Percentiles rank a stretch among this genome's conserved stretches.
These are phyloP conservation scores for Pyrochroa serraticornis DNA, from an alignment of 2,888 invertebrate species.

Conservation along the genomic window DNA sequence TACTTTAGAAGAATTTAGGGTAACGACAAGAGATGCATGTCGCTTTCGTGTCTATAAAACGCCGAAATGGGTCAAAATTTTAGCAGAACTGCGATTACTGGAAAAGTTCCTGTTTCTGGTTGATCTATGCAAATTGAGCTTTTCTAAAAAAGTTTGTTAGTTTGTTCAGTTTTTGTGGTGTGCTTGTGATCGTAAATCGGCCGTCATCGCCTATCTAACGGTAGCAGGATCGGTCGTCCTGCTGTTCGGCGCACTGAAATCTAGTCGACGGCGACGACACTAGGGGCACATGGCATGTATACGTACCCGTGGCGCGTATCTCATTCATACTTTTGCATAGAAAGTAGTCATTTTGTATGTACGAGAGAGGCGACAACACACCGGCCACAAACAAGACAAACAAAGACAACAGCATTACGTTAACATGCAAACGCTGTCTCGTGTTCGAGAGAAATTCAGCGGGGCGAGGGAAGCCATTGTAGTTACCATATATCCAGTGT, in stretches of 20 bases:
- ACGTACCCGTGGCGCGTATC: constrained; percentile 59
- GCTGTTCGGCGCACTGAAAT: not conserved
- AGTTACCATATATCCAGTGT: constrained; percentile 61
- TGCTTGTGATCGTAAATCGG: too few relatives aligned
- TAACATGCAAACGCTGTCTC: constrained; percentile 61
- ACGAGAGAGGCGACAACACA: constrained; percentile 52
- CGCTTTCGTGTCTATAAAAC: too few relatives aligned
- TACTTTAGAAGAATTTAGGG: too few relatives aligned
- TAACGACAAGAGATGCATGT: too few relatives aligned
- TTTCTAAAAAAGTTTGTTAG: too few relatives aligned
- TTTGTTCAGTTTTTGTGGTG: too few relatives aligned
- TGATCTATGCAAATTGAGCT: too few relatives aligned
- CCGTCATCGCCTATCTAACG: not conserved
- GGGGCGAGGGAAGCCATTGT: constrained; percentile 56
- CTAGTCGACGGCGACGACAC: constrained; percentile 28
- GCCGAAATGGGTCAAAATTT: too few relatives aligned
- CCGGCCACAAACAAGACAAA: constrained; percentile 42
- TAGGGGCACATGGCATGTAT: constrained; percentile 54
- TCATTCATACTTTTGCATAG: constrained; percentile 69
- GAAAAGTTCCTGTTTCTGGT: too few relatives aligned
- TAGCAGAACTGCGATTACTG: too few relatives aligned
- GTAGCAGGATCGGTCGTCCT: not conserved
- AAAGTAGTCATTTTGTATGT: constrained; percentile 64
- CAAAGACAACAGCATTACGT: constrained; percentile 54
- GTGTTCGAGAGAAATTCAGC: constrained; percentile 59